Conservation (phyloP, 2,797 vertebrate species). For the Melanotaenia maccullochi region DNA sequence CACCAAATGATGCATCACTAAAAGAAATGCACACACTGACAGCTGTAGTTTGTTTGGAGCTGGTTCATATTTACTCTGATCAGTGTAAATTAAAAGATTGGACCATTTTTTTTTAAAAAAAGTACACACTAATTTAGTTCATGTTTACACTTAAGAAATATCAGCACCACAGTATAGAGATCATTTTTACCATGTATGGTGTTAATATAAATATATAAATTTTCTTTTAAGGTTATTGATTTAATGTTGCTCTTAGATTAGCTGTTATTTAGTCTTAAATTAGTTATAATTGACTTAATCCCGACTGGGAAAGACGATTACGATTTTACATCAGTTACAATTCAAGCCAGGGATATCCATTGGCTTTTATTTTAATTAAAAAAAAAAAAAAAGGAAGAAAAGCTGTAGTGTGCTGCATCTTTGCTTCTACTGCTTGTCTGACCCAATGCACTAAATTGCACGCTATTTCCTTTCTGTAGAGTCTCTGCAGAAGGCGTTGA, state of each 20-base stretch:
- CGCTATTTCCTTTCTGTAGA: conserved; percentile 31
- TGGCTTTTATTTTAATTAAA: background rate
- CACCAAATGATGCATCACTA: conserved; percentile 44
- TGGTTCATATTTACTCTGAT: conserved; percentile 13
- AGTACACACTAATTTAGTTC: background rate
- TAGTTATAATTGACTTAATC: background rate
- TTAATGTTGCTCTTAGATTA: no score
- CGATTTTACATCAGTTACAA: no score
- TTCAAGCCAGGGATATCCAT: background rate
- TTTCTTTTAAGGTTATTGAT: no score
- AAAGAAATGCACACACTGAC: conserved; percentile 59
- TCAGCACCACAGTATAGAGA: no score
- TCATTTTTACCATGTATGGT: no score
- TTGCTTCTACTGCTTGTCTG: conserved; percentile 11
- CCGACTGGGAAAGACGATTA: no score
- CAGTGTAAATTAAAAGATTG: background rate
- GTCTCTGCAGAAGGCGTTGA: conserved; percentile 33
- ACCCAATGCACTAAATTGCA: background rate
- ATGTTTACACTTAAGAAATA: background rate
- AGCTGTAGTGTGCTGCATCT: background rate
- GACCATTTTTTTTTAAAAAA: background rate
- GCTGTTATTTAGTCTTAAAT: no score
- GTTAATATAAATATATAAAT: no score
- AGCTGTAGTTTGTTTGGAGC: conserved; percentile 39
- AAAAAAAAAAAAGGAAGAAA: background rate